Conservation (phyloP, 2,113 vertebrate genomes). For the Dascyllus trimaculatus region DNA sequence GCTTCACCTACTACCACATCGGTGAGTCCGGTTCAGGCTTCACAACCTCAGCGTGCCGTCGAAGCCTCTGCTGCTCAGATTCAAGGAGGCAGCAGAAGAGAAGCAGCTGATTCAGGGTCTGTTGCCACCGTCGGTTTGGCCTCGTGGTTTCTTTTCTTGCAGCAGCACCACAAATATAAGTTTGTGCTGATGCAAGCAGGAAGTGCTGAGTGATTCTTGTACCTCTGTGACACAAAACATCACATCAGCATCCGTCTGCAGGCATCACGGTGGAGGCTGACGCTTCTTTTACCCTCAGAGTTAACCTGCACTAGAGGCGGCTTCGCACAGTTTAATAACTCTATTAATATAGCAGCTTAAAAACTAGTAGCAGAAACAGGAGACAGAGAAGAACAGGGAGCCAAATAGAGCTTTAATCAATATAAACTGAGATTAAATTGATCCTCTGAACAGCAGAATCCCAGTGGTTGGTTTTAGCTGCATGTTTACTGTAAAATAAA, state of each 20-base stretch:
- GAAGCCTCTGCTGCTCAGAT: neutral
- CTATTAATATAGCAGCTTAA: no score
- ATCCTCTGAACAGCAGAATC: no score
- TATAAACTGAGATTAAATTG: no score
- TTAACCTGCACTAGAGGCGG: neutral
- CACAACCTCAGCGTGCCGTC: no score
- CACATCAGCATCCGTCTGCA: constrained; percentile 22
- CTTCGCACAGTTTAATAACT: no score
- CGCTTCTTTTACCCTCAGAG: neutral
- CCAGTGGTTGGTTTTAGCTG: no score
- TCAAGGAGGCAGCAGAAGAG: neutral
- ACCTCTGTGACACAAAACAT: neutral
- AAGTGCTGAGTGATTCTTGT: constrained; percentile 5
- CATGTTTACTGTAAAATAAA: no score
- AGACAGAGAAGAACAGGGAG: no score
- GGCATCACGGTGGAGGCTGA: neutral
- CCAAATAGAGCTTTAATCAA: no score
- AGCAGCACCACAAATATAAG: constrained; percentile 33
- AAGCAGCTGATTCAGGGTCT: constrained; percentile 21
- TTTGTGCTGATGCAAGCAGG: constrained; percentile 39
- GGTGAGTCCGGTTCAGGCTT: constrained; percentile 87
- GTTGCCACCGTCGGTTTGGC: neutral
- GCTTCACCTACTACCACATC: constrained; percentile 95
- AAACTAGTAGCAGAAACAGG: no score
- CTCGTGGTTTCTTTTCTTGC: constrained; percentile 48